Evolutionary conservation across 2,888 invertebrate genomes (phyloP).

Genomic region (Elmis aenea): DNA sequence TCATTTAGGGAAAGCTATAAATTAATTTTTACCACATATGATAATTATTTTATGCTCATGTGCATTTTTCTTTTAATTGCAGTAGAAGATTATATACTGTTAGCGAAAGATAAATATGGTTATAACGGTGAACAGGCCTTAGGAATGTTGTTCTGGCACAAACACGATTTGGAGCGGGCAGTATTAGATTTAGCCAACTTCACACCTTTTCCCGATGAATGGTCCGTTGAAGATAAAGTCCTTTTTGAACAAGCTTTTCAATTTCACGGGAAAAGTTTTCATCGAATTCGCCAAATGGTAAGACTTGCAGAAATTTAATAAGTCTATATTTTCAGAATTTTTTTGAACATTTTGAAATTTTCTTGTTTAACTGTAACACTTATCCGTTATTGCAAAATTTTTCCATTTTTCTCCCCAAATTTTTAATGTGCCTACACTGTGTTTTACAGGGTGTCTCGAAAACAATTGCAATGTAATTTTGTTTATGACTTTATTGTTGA

Average conservation of each 20-base stretch:
- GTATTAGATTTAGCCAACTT: conserved; percentile 93
- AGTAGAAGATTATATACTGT: conserved; percentile 94
- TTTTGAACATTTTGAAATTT: no score
- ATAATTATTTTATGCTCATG: no score
- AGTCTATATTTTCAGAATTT: not conserved
- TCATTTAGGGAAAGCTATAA: no score
- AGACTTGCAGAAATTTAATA: conserved; percentile 14
- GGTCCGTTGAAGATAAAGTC: conserved; percentile 97
- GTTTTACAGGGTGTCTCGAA: no score
- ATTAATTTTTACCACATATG: no score
- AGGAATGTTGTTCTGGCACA: conserved; percentile 98
- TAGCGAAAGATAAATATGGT: conserved; percentile 95
- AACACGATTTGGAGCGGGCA: conserved; percentile 90
- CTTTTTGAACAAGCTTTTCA: conserved; percentile 97
- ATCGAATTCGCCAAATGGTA: conserved; percentile 96
- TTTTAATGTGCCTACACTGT: no score
- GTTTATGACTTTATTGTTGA: no score
- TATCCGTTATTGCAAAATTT: no score
- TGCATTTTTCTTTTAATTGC: no score
- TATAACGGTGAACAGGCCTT: conserved; percentile 96
- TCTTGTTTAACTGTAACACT: no score
- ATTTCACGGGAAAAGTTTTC: conserved; percentile 97
- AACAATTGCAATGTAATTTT: no score
- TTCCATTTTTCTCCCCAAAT: no score
- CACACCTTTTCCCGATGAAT: conserved; percentile 96